Conservation (phyloP, 2,888 invertebrate species). For the Drosophila monieri region DNA sequence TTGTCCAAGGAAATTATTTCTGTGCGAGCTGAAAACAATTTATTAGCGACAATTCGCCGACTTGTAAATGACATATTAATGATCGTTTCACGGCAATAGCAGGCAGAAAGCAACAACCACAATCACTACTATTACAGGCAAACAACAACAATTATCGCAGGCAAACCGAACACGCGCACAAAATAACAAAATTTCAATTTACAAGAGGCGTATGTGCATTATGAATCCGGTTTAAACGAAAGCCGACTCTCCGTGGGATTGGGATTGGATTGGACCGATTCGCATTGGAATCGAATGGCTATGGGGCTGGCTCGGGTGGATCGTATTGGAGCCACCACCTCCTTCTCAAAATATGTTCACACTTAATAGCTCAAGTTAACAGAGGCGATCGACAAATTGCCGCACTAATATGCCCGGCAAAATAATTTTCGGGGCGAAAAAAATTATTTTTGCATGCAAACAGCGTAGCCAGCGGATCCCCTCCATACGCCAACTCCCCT, state of each 20-base stretch:
- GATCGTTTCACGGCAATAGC: conserved; percentile 60
- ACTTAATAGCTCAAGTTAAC: conserved; percentile 80
- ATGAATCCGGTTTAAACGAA: conserved; percentile 74
- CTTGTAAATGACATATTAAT: conserved; percentile 80
- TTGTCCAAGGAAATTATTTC: conserved; percentile 21
- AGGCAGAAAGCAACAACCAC: not conserved
- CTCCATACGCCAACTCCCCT: not conserved
- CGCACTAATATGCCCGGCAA: conserved; percentile 61
- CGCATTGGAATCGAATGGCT: not conserved
- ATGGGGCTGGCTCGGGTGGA: conserved; percentile 6
- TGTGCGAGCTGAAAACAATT: conserved; percentile 60
- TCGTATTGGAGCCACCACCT: conserved; percentile 20
- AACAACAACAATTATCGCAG: conserved; percentile 24
- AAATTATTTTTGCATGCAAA: conserved; percentile 40
- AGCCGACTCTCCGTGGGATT: conserved; percentile 46
- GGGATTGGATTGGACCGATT: conserved; percentile 9
- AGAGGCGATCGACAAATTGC: conserved; percentile 76
- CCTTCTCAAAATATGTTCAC: conserved; percentile 61
- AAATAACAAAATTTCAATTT: conserved; percentile 75
- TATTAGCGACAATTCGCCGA: conserved; percentile 74
- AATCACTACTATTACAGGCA: conserved; percentile 24
- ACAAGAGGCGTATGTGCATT: conserved; percentile 47
- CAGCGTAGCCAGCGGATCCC: conserved; percentile 18
- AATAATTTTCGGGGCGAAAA: conserved; percentile 33
- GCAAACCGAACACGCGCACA: conserved; percentile 66